A percentile compares a stretch with the other conserved stretches of the same genome.
Conservation (phyloP, 2,113 vertebrate genomes). For the Oreotrochilus melanogaster region DNA sequence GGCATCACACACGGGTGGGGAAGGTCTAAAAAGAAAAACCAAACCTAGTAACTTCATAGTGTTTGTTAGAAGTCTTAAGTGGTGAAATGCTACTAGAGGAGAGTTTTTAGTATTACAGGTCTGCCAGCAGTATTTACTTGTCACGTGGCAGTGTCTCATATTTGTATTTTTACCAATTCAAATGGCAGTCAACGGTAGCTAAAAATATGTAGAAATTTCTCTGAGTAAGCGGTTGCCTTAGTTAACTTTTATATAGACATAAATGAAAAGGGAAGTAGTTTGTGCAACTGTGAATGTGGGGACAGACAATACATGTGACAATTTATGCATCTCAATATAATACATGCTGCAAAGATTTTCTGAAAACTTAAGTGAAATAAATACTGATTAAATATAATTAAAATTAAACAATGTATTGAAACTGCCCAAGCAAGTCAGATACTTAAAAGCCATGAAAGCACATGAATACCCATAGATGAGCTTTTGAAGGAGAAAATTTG, state of each 20-base stretch:
- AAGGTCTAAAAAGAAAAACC: background rate
- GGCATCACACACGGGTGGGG: background rate
- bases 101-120: background rate
- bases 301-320: conserved; percentile 2
- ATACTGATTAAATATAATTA: background rate
- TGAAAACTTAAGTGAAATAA: background rate
- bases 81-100: background rate
- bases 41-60: background rate
- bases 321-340: background rate
- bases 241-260: conserved; percentile 17
- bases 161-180: conserved; percentile 14
- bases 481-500: background rate
- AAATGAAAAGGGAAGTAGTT: conserved; percentile 43
- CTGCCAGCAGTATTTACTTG: background rate
- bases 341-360: background rate
- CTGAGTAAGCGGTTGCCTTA: conserved; percentile 38
- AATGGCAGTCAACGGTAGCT: conserved; percentile 3
- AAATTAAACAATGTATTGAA: background rate
- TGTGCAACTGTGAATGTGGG: background rate
- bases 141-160: background rate
- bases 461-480: background rate
- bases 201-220: conserved; percentile 40
- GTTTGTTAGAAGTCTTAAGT: background rate
- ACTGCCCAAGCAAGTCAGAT: background rate
- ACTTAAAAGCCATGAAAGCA: background rate